Conservation (phyloP, 1,140 invertebrate species). For the Pantala flavescens region DNA sequence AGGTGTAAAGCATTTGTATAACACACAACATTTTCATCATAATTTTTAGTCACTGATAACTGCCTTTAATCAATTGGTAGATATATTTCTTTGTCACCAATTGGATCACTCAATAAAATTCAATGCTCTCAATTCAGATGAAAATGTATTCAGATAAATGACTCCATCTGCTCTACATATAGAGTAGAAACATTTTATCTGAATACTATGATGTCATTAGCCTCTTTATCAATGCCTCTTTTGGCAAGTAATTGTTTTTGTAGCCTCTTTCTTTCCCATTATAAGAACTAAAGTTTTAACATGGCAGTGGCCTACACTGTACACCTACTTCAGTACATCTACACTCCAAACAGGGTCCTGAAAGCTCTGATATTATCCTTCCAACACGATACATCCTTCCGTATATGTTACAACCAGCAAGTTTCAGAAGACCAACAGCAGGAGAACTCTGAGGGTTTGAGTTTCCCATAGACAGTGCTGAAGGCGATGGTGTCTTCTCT, state of each 20-base stretch:
- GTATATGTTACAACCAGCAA: conserved; percentile 85
- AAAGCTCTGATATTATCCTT: conserved; percentile 71
- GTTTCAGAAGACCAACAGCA: conserved; percentile 50
- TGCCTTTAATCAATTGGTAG: too few species aligned
- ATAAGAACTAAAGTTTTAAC: conserved; percentile 35
- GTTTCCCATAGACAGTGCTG: conserved; percentile 22
- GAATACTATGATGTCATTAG: not conserved
- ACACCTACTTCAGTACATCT: conserved; percentile 79
- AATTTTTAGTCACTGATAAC: too few species aligned
- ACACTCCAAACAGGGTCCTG: conserved; percentile 69
- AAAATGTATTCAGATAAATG: not conserved
- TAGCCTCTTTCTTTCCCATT: too few species aligned
- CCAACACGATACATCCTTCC: conserved; percentile 80
- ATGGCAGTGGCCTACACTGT: conserved; percentile 62
- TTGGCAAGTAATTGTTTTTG: too few species aligned
- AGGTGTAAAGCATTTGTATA: too few species aligned
- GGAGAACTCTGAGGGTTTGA: conserved; percentile 20
- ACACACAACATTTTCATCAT: too few species aligned
- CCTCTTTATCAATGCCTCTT: not conserved
- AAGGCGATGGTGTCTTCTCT: conserved; percentile 23
- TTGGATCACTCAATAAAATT: not conserved
- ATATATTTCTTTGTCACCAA: too few species aligned
- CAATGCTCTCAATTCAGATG: not conserved
- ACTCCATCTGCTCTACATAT: not conserved
- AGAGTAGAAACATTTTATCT: not conserved